Base-by-base conservation (phyloP, 35 echinoderm and acorn worm genomes). In the Holothuria glaberrima region DNA sequence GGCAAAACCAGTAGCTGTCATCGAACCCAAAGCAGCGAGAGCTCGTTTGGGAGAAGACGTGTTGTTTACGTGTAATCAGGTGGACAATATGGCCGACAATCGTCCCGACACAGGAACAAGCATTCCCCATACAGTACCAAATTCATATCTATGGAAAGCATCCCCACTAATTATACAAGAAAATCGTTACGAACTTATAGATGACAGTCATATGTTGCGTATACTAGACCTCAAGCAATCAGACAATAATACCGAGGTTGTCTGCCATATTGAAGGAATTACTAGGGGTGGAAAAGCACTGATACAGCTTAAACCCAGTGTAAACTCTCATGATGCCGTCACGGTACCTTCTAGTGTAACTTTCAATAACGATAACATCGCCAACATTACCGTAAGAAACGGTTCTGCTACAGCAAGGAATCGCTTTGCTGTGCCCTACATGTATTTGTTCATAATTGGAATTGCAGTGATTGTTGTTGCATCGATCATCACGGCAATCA, bases 161-260 rank as follows among this genome's bases (percentile, higher is more conserved):
- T 60, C 80, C 2, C 80, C 80, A 0, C 12, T 61, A 29, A 84
- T 84, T 63, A 38, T 84, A 16, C 80, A 61, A 19, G 57, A 84
- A 29, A 56, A 46, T 24, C n/a, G 80, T 21, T 84, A 30, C 57
- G 80, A 84, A 84, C 52, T 84, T 17, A 61, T 22, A 19, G 32
- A 84, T 41, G 41, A 84, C 9, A 38, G 30, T n/a, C 54, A 84
- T 28, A 21, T 84, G 0, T 84, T 84, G 34, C 25, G 54, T 10
- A 64, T 84, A 58, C 31, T 63, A 33, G 31, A 84, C 57, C 52
- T 84, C 9, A 48, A 62, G 27, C 54, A 27, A 22, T 59, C 52
- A 30, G 80, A 84, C 46, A 84, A 84, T 84, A 84, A 84, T 33
- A 84, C 80, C 16, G 80, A 21, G 10, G 80, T 84, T 18, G 16